Percentiles rank a stretch among this genome's conserved stretches.
Conservation (phyloP, 2,797 vertebrate genomes). For the Sebastes taczanowskii region DNA sequence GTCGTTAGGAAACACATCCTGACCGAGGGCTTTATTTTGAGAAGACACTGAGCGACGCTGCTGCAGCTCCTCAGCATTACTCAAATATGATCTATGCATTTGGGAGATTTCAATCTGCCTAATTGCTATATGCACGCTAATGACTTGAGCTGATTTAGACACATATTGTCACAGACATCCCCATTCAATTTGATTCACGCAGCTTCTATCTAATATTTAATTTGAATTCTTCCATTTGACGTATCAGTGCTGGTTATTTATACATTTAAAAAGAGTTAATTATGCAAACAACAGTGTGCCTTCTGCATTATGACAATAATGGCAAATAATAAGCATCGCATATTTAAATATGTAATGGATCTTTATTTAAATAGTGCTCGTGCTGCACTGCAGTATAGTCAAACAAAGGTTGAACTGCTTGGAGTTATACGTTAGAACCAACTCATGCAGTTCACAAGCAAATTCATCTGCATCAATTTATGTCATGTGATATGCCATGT, state of each 20-base stretch:
- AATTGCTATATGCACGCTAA: slow-evolving; percentile 5
- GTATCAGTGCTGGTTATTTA: not conserved
- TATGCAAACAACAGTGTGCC: not conserved
- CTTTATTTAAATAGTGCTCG: not conserved
- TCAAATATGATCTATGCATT: slow-evolving; percentile 9
- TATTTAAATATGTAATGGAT: not conserved
- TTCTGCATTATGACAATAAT: not conserved
- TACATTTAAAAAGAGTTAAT: not conserved
- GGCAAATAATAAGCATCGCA: not conserved
- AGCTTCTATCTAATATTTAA: not conserved
- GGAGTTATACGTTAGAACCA: not conserved
- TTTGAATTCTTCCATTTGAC: not conserved
- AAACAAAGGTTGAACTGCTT: not conserved
- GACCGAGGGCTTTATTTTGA: not conserved
- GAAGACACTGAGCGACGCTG: not conserved
- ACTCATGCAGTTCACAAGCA: not conserved
- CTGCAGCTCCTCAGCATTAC: not conserved
- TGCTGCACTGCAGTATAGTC: not conserved
- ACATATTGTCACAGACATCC: not conserved
- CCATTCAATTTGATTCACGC: not conserved
- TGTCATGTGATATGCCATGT: not conserved
- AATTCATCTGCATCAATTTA: not conserved
- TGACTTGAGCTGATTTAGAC: slow-evolving; percentile 8
- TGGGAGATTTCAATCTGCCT: slow-evolving; percentile 5
- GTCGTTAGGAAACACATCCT: not conserved